A percentile compares a stretch with the other conserved stretches of the same genome.
Evolutionary conservation across 2,888 invertebrate genomes (phyloP).

Genomic region (Amiota minor): DNA sequence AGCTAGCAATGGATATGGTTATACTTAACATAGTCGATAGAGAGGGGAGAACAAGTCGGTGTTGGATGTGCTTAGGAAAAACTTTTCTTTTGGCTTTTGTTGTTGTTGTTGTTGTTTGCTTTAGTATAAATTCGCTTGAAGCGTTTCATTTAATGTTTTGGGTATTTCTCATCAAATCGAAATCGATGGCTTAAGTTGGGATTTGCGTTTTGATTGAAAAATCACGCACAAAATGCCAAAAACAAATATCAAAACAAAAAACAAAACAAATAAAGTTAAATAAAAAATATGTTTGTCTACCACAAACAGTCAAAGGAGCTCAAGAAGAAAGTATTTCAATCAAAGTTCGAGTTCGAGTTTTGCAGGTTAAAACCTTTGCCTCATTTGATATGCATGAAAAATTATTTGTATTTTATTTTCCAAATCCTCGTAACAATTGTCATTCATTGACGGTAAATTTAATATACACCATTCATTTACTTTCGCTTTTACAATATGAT

Average conservation of each 20-base stretch:
- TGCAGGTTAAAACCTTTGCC: slow-evolving; percentile 3
- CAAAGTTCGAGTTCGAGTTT: background rate
- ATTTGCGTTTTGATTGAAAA: slow-evolving; percentile 23
- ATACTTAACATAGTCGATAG: background rate
- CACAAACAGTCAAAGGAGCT: background rate
- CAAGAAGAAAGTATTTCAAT: slow-evolving; percentile 10
- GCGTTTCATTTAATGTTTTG: background rate
- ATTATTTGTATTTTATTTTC: background rate
- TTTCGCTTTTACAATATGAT: too few relatives aligned
- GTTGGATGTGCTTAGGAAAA: too few relatives aligned
- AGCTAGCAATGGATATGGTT: background rate
- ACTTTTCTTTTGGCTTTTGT: too few relatives aligned
- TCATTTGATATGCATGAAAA: background rate
- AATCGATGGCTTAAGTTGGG: slow-evolving; percentile 7
- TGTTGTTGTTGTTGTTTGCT: background rate
- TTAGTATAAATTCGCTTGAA: slow-evolving; percentile 5
- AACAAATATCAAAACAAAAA: background rate
- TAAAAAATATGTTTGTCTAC: slow-evolving; percentile 3
- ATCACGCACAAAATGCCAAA: background rate
- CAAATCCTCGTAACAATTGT: too few relatives aligned
- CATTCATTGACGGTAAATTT: too few relatives aligned
- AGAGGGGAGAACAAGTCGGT: too few relatives aligned
- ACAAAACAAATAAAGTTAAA: background rate
- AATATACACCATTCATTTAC: too few relatives aligned
- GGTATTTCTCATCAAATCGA: background rate